Evolutionary conservation across 1,140 invertebrate genomes (phyloP).

Genomic region (Mamestra configurata): DNA sequence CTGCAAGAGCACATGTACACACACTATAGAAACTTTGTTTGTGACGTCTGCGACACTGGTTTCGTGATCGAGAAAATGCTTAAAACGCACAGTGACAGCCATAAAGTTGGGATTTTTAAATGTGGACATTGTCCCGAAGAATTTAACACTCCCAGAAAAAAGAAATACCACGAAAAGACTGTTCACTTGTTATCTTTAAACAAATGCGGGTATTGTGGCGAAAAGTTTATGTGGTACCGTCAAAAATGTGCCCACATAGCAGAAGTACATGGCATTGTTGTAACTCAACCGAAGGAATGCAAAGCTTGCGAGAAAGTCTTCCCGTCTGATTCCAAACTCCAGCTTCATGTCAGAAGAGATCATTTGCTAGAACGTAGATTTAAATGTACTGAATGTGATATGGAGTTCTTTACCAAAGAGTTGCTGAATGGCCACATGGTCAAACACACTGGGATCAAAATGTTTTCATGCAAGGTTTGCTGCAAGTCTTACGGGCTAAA

Average conservation of each 20-base stretch:
- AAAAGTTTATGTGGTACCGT: constrained; percentile 15
- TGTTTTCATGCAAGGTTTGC: constrained; percentile 85
- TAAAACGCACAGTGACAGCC: constrained; percentile 41
- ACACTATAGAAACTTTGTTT: constrained; percentile 58
- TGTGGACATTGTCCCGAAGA: constrained; percentile 62
- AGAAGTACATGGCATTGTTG: constrained; percentile 11
- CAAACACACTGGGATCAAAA: constrained; percentile 90
- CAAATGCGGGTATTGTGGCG: constrained; percentile 33
- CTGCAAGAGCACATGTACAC: constrained; percentile 80
- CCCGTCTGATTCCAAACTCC: not conserved
- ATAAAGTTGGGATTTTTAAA: constrained; percentile 48
- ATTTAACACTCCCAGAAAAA: constrained; percentile 58
- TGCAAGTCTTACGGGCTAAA: constrained; percentile 87
- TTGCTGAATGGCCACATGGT: constrained; percentile 64
- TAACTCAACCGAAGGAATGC: constrained; percentile 10
- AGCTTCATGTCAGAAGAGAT: constrained; percentile 6
- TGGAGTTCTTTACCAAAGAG: constrained; percentile 65
- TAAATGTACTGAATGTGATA: constrained; percentile 70
- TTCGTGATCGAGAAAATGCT: constrained; percentile 80
- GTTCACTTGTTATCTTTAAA: not conserved
- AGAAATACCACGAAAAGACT: constrained; percentile 61
- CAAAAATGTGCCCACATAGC: constrained; percentile 18
- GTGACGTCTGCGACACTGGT: constrained; percentile 90
- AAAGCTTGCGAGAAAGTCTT: constrained; percentile 33
- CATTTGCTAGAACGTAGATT: constrained; percentile 46